Conservation (phyloP, 2,888 invertebrate species). For the Apodemia hepburni region DNA sequence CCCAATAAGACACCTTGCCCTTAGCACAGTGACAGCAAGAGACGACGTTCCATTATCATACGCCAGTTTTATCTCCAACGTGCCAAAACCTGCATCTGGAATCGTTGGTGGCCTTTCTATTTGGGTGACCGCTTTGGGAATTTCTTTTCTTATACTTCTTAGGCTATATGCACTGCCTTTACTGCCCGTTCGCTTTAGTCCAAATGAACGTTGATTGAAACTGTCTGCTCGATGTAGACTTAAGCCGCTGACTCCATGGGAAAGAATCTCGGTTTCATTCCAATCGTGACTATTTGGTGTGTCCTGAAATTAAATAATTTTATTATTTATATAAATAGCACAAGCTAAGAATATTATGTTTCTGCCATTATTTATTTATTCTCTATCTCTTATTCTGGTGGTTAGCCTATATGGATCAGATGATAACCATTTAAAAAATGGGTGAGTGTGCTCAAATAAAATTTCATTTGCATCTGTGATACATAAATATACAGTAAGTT, state of each 20-base stretch:
- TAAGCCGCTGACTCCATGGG: conserved; percentile 73
- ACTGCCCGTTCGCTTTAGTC: conserved; percentile 65
- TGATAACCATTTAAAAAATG: no score
- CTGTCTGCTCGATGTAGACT: conserved; percentile 73
- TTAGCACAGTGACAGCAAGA: conserved; percentile 88
- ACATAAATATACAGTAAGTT: no score
- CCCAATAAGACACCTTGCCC: conserved; percentile 89
- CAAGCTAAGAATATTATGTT: background rate
- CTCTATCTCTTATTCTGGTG: no score
- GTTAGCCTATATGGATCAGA: no score
- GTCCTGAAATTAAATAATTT: conserved; percentile 26
- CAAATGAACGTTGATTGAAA: conserved; percentile 65
- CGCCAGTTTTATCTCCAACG: conserved; percentile 86
- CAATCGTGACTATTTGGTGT: conserved; percentile 46
- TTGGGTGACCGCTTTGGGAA: conserved; percentile 44
- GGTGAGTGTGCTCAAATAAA: no score
- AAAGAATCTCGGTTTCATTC: conserved; percentile 64
- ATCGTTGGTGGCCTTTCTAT: conserved; percentile 61
- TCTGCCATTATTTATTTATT: no score
- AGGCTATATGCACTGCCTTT: conserved; percentile 73
- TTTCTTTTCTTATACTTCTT: conserved; percentile 58
- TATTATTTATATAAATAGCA: no score
- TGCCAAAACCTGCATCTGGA: conserved; percentile 68
- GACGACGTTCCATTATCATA: conserved; percentile 89
- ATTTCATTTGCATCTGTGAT: no score